A percentile compares a stretch with the other conserved stretches of the same genome.
Conservation (phyloP, 2,113 vertebrate species). For the Phalacrocorax aristotelis region DNA sequence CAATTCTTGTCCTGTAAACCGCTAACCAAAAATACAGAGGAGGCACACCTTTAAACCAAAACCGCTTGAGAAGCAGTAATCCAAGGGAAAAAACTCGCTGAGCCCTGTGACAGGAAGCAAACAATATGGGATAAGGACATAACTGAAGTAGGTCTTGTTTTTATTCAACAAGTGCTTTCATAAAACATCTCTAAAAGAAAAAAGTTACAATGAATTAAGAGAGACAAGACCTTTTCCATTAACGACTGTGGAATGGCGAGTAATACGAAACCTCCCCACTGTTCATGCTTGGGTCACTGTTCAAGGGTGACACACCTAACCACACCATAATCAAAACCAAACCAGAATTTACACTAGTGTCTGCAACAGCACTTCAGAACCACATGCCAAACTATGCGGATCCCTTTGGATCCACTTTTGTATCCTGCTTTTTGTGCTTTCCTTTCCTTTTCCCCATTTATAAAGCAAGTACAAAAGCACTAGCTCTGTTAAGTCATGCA, state of each 20-base stretch:
- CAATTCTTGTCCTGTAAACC: neutral
- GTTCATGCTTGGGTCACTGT: neutral
- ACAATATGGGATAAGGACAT: neutral
- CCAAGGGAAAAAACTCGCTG: neutral
- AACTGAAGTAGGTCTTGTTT: neutral
- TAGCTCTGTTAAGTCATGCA: neutral
- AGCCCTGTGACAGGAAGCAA: neutral
- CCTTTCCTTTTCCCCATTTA: neutral
- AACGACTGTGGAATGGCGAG: neutral
- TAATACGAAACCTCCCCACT: neutral
- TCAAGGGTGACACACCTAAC: neutral
- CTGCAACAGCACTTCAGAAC: neutral
- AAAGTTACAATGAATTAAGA: neutral
- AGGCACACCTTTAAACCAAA: neutral
- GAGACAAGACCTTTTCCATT: neutral
- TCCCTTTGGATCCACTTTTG: neutral
- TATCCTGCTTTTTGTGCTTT: neutral
- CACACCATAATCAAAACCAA: neutral
- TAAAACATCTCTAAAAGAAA: neutral
- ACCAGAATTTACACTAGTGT: neutral
- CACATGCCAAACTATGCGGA: neutral
- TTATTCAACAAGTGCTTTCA: neutral
- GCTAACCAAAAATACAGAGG: neutral
- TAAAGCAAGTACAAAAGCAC: neutral
- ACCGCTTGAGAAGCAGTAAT: neutral